Evolutionary conservation across 2,888 invertebrate species (phyloP).

Genomic region (Platycnemis pennipes): DNA sequence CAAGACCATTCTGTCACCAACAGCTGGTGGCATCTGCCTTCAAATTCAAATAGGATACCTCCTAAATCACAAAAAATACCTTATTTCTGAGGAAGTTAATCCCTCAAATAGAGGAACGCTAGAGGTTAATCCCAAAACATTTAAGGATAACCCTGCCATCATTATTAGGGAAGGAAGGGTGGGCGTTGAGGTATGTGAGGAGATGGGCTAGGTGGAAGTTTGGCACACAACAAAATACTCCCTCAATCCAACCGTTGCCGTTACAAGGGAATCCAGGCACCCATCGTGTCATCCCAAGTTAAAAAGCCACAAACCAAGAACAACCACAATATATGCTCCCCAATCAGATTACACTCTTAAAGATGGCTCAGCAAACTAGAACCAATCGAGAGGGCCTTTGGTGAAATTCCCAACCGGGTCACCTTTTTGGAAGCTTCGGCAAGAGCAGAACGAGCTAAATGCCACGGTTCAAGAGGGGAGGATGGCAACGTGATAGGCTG

Average conservation of each 20-base stretch:
- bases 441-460: neutral
- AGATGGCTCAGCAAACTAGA: neutral
- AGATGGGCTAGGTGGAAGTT: neutral
- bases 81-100: neutral
- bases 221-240: constrained; percentile 54
- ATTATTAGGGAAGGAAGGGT: neutral
- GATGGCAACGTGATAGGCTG: neutral
- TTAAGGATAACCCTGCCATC: neutral
- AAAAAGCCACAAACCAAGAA: neutral
- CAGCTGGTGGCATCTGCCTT: neutral
- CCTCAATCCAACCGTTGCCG: neutral
- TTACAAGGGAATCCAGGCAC: constrained; percentile 17
- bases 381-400: neutral
- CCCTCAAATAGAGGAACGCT: neutral
- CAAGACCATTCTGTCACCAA: neutral
- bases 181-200: neutral
- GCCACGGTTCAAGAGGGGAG: neutral
- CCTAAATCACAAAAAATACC: neutral
- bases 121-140: neutral
- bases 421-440: constrained; percentile 46
- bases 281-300: neutral
- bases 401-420: constrained; percentile 6
- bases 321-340: neutral
- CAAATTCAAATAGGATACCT: neutral
- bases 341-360: neutral